Base-by-base conservation (phyloP, 2,888 invertebrate species). In the Melanophora roralis region DNA sequence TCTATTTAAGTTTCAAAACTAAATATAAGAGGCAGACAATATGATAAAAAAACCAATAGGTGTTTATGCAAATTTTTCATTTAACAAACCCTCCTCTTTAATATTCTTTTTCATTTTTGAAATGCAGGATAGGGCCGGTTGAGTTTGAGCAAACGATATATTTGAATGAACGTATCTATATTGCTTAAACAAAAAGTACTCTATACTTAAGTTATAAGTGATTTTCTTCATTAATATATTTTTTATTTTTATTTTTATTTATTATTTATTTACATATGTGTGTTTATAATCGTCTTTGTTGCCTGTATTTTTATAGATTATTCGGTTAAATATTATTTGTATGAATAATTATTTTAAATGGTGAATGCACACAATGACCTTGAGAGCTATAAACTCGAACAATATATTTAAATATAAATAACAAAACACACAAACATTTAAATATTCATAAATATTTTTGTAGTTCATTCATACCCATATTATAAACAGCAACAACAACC, bases 281-380 rank as follows among this genome's bases (percentile, higher is more conserved):
- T 47, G 14, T 16, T 4, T 34, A 34, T 69, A 59, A 64, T 51
- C 53, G 16, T 45, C 34, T 62, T 62, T 34, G 16, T 23, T 67
- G 34, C 27, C 38, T 2, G 1, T 12, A 23, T 60, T 75, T 34
- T 53, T 67, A 7, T 64, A 7, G 14, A 47, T 34, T 59, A 60
- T 71, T 62, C 32, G n/a, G 34, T 74, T 49, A 38, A 62, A 55
- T 45, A 53, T 75, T 60, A 68, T 60, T 75, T 47, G 47, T 72
- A 73, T 57, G 49, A 57, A 23, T 60, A 68, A 27, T 27, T 27
- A 6, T 27, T 27, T 27, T 5, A 27, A 68, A 45, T 59, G 74
- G 74, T 71, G 69, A 65, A 75, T 79, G 75, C 75, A 79, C 69
- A 60, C 65, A 27, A 12, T 79, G 67, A 67, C 79, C 79, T 75